Base-by-base conservation (phyloP, 1,140 invertebrate species). In the Temnothorax longispinosus region DNA sequence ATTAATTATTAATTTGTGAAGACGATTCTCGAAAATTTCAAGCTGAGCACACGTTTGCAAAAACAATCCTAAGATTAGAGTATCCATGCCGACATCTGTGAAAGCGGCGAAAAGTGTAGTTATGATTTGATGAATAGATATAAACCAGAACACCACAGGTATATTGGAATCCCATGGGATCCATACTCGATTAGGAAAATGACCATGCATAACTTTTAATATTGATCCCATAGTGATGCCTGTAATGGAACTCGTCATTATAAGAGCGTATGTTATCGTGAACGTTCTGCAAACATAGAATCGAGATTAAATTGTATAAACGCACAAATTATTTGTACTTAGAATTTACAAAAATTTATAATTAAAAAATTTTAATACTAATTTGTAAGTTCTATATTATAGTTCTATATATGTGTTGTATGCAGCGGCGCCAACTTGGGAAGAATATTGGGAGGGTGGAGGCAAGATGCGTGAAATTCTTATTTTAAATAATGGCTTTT, bases 21-120 rank as follows among this genome's bases (percentile, higher is more conserved):
- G 67, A 54, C 89, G 80, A 47, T 15, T 32, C 32, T 90, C 80
- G 0, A 90, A 54, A 64, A 90, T 89, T 60, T 82, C 62, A 18
- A 90, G 65, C 41, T 90, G 90, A 0, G 72, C 74, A 4, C 89
- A 88, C 0, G 87, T 62, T 67, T 88, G 85, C 32, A 88, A 65
- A 52, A 90, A 50, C 11, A 91, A 13, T 18, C 89, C 88, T 4
- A 84, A 60, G 0, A 91, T 52, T 3, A 88, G n/a, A 10, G 67
- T 71, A 7, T 90, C 89, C 2, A 54, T 65, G 3, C 89, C 77
- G 6, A 75, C 47, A 35, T 91, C 82, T 11, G 62, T 47, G 27
- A 1, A 27, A 27, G 0, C 54, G 0, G 41, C 60, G 1, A 87
- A 65, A 5, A 88, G 1, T 4, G 87, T 18, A n/a, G 76, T 50